Evolutionary conservation across 2,113 vertebrate species (phyloP).

Genomic region (Rhagologus leucostigma): DNA sequence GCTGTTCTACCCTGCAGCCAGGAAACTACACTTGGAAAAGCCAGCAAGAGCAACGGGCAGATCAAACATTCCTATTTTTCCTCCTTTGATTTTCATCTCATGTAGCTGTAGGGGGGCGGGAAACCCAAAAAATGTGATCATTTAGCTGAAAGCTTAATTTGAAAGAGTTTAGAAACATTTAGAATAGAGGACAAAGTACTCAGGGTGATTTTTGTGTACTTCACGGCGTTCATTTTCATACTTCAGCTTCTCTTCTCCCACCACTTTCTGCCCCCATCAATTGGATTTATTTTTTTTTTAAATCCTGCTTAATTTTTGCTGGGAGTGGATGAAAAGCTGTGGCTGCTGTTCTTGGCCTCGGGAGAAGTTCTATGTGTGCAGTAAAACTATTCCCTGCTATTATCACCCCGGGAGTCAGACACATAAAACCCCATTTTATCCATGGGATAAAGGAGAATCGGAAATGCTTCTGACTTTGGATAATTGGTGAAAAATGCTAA

Average conservation of each 20-base stretch:
- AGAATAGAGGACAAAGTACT: not conserved
- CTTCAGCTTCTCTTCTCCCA: conserved; percentile 20
- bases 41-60: not conserved
- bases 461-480: conserved; percentile 20
- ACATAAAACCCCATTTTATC: conserved; percentile 21
- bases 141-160: not conserved
- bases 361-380: conserved; percentile 36
- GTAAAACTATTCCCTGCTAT: conserved; percentile 54
- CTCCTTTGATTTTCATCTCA: conserved; percentile 6
- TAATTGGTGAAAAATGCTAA: conserved; percentile 3
- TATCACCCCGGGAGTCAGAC: conserved; percentile 57
- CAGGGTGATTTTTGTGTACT: not conserved
- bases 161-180: not conserved
- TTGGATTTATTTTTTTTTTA: not conserved
- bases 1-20: not conserved
- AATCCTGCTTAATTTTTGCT: conserved; percentile 54
- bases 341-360: conserved; percentile 57
- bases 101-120: not conserved
- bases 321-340: conserved; percentile 49
- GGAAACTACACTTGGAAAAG: not conserved
- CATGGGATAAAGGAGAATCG: conserved; percentile 11
- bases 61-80: conserved; percentile 3
- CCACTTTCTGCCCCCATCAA: conserved; percentile 12
- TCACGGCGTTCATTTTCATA: conserved; percentile 3
- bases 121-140: not conserved